Percentiles rank a stretch among this genome's conserved stretches.
These are phyloP conservation scores for Dasysyrphus albostriatus DNA, from an alignment of 2,888 invertebrate genomes.

Conservation along the genomic window DNA sequence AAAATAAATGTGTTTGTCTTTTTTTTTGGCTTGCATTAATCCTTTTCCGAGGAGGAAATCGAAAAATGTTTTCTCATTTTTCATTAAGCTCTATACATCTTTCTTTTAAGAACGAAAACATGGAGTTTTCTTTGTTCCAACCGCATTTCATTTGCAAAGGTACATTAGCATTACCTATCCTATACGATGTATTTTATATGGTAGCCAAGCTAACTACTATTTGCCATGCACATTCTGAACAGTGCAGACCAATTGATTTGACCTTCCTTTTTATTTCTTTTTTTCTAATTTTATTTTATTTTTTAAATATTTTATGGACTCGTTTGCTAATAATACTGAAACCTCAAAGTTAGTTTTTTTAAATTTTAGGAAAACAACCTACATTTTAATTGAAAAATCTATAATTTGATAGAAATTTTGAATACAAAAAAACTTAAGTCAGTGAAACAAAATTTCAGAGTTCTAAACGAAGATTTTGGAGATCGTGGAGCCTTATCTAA, in stretches of 20 bases:
- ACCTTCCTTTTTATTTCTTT: neutral
- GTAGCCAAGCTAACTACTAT: constrained; percentile 5
- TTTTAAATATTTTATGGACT: too few species aligned
- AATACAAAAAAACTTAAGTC: too few species aligned
- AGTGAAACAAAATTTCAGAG: too few species aligned
- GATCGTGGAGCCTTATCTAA: too few species aligned
- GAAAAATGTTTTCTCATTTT: constrained; percentile 34
- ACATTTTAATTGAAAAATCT: too few species aligned
- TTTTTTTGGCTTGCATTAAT: constrained; percentile 7
- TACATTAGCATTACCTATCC: constrained; percentile 17
- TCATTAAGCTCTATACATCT: neutral
- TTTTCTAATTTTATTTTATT: too few species aligned
- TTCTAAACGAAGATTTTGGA: too few species aligned
- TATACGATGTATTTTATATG: neutral
- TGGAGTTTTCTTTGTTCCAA: constrained; percentile 9
- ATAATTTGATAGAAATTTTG: too few species aligned
- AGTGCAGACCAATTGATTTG: neutral
- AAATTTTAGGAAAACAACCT: too few species aligned
- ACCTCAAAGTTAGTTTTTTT: too few species aligned
- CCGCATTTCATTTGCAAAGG: constrained; percentile 11
- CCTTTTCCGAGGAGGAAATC: constrained; percentile 33
- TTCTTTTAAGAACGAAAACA: neutral
- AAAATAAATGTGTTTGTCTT: constrained; percentile 10
- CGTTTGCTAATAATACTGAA: neutral
- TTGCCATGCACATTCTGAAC: constrained; percentile 11